These are phyloP conservation scores for Scotopteryx bipunctaria DNA, from an alignment of 2,888 invertebrate genomes.

Conservation along the genomic window DNA sequence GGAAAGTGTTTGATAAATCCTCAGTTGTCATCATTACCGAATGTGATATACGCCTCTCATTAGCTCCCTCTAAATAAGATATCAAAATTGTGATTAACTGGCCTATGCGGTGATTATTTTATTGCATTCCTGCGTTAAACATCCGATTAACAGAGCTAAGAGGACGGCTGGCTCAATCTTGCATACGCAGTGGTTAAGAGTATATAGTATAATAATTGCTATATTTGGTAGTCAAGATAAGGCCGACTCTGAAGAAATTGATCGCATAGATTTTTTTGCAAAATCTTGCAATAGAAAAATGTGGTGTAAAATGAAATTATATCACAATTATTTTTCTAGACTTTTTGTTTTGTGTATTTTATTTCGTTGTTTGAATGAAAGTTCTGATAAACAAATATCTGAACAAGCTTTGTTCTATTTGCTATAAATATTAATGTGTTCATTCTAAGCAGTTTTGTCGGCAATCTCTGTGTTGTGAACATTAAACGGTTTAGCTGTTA, in stretches of 20 bases:
- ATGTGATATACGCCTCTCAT: slow-evolving; percentile 79
- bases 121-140: slow-evolving; percentile 74
- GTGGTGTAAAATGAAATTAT: too few species aligned
- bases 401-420: slow-evolving; percentile 3
- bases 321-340: too few species aligned
- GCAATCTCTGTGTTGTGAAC: slow-evolving; percentile 35
- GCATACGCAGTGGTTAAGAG: too few species aligned
- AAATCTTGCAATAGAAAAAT: too few species aligned
- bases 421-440: slow-evolving; percentile 57
- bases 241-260: too few species aligned
- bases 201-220: too few species aligned
- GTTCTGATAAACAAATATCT: background rate
- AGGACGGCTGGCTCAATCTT: slow-evolving; percentile 10
- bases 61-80: slow-evolving; percentile 79
- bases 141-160: slow-evolving; percentile 25
- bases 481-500: slow-evolving; percentile 48
- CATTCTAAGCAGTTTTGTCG: slow-evolving; percentile 56
- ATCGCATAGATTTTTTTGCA: too few species aligned
- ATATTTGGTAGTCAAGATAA: too few species aligned
- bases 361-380: too few species aligned
- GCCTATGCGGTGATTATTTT: slow-evolving; percentile 70
- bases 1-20: slow-evolving; percentile 80
- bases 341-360: too few species aligned
- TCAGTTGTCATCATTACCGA: slow-evolving; percentile 73
- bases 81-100: slow-evolving; percentile 73